phyloP scores from a whole-genome alignment of 1,140 invertebrate species.

The Neelides sp. region DNA sequence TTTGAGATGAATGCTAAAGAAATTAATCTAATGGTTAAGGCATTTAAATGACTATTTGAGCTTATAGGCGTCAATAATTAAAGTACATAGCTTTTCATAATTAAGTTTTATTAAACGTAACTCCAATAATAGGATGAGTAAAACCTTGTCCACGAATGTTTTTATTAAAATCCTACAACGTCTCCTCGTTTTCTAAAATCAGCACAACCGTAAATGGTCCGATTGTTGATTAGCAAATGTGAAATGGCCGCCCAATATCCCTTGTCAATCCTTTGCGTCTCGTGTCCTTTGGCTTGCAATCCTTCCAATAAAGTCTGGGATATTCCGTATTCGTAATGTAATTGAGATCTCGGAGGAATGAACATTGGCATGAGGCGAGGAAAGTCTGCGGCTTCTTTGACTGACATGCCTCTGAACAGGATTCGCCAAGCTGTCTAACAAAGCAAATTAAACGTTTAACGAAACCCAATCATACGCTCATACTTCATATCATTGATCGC shows the following conservation, averaged over 20 bases:
- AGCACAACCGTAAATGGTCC: conserved; percentile 33
- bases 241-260: conserved; percentile 32
- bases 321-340: conserved; percentile 28
- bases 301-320: conserved; percentile 18
- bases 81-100: too few species aligned
- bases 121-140: too few species aligned
- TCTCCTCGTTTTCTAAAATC: conserved; percentile 32
- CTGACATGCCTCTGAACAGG: conserved; percentile 24
- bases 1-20: too few species aligned
- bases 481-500: too few species aligned
- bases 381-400: conserved; percentile 28
- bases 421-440: conserved; percentile 26
- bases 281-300: conserved; percentile 24
- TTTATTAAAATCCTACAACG: conserved; percentile 31
- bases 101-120: too few species aligned
- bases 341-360: conserved; percentile 7
- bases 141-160: too few species aligned
- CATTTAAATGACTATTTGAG: too few species aligned
- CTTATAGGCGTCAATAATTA: too few species aligned
- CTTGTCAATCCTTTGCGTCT: conserved; percentile 2
- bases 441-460: too few species aligned
- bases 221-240: conserved; percentile 37
- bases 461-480: too few species aligned
- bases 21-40: too few species aligned
- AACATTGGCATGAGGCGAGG: conserved; percentile 18